Evolutionary conservation across 30 jellyfish, hydroid and myxozoan genomes (phyloP).

Genomic region (Catostylus mosaicus): DNA sequence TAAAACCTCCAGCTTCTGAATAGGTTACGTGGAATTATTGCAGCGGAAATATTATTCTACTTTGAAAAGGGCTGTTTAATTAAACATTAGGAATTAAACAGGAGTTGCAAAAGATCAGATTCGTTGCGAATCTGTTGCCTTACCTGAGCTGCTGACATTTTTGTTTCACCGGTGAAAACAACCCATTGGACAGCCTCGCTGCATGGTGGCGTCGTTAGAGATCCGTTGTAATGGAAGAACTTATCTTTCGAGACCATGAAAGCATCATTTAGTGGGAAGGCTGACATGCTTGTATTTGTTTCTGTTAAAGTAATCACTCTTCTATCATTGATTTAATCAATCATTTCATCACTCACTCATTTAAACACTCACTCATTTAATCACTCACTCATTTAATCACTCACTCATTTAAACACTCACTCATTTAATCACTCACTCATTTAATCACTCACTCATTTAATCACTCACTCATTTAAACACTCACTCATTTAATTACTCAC

Average conservation of each 20-base stretch:
- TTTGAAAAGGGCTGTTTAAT: too few species aligned
- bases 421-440: neutral
- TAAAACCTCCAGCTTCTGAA: too few species aligned
- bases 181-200: constrained; percentile 75
- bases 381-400: neutral
- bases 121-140: neutral
- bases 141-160: constrained; percentile 48
- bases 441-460: neutral
- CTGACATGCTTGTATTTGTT: neutral
- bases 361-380: neutral
- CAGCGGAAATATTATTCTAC: too few species aligned
- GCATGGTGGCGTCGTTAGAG: constrained; percentile 68
- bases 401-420: neutral
- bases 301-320: constrained; percentile 30
- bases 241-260: constrained; percentile 30
- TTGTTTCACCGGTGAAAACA: constrained; percentile 29
- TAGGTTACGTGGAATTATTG: too few species aligned
- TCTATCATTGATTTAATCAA: too few species aligned
- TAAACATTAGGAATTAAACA: too few species aligned
- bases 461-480: neutral
- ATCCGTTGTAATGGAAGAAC: constrained; percentile 64
- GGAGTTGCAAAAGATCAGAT: too few species aligned
- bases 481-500: neutral
- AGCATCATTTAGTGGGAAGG: constrained; percentile 44
- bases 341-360: neutral